Percentiles rank a stretch among this genome's conserved stretches.
These are phyloP conservation scores for Pipa parva DNA, from an alignment of 2,113 vertebrate species.

Conservation along the genomic window DNA sequence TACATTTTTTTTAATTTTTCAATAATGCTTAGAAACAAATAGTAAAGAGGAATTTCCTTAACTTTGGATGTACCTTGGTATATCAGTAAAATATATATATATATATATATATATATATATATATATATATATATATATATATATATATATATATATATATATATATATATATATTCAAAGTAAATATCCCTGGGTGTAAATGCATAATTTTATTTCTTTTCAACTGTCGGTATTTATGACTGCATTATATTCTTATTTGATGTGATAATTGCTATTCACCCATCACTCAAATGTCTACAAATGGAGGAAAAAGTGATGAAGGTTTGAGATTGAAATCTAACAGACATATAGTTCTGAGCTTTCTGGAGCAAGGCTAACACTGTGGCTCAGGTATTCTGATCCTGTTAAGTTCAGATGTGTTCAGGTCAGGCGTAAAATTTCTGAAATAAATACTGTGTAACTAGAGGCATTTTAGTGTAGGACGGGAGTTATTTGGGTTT, in stretches of 20 bases:
- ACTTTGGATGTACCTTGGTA: no score
- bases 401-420: constrained; percentile 24
- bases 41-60: no score
- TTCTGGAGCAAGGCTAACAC: constrained; percentile 7
- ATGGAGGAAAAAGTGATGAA: constrained; percentile 1
- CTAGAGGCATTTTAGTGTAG: constrained; percentile 14
- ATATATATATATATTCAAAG: no score
- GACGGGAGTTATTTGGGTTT: constrained; percentile 11
- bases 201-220: neutral
- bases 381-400: constrained; percentile 30
- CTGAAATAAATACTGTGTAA: constrained; percentile 34
- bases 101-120: no score
- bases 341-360: constrained; percentile 3
- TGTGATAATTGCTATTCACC: constrained; percentile 28
- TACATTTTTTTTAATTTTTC: no score
- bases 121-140: no score
- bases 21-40: no score
- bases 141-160: no score
- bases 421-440: constrained; percentile 39
- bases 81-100: no score
- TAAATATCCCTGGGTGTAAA: no score
- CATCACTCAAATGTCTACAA: constrained; percentile 12
- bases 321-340: constrained; percentile 5
- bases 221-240: neutral
- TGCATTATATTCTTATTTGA: constrained; percentile 6